phyloP scores from a whole-genome alignment of 2,888 invertebrate species.

The Eupelmus urozonus region DNA sequence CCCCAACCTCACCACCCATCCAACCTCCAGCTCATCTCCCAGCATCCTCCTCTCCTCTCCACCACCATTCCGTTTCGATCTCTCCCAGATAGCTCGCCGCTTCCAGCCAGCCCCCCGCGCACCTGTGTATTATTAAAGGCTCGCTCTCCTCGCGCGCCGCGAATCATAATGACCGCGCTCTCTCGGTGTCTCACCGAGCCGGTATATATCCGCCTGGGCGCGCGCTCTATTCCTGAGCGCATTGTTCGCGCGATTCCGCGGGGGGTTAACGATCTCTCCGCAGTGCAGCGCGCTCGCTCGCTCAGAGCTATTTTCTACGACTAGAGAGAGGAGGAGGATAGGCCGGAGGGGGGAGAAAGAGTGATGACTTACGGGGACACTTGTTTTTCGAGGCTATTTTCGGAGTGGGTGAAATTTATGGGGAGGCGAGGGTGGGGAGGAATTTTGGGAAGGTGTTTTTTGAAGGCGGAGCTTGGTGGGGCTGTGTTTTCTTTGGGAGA shows the following conservation, averaged over 20 bases:
- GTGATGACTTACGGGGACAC: background rate
- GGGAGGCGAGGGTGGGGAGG: too few relatives aligned
- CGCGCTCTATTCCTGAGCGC: slow-evolving; percentile 34
- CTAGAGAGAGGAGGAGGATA: background rate
- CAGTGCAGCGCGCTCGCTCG: too few relatives aligned
- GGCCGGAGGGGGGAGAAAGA: background rate
- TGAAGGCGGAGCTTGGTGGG: too few relatives aligned
- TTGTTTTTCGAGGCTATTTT: slow-evolving; percentile 18
- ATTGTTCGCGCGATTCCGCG: slow-evolving; percentile 51
- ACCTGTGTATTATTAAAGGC: slow-evolving; percentile 53
- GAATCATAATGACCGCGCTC: slow-evolving; percentile 41
- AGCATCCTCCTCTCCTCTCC: too few relatives aligned
- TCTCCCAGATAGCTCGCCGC: too few relatives aligned
- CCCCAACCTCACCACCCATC: too few relatives aligned
- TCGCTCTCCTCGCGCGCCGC: slow-evolving; percentile 14
- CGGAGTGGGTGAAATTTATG: background rate
- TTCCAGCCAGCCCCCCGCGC: slow-evolving; percentile 15
- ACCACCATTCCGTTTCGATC: too few relatives aligned
- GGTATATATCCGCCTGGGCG: background rate
- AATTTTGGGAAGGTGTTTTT: too few relatives aligned
- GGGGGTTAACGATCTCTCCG: slow-evolving; percentile 53
- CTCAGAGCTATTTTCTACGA: slow-evolving; percentile 46
- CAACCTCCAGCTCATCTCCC: too few relatives aligned
- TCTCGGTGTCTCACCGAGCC: slow-evolving; percentile 16
- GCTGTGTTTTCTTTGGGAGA: too few relatives aligned